These are phyloP conservation scores for Balaeniceps rex DNA, from an alignment of 2,113 vertebrate genomes.

Conservation along the genomic window DNA sequence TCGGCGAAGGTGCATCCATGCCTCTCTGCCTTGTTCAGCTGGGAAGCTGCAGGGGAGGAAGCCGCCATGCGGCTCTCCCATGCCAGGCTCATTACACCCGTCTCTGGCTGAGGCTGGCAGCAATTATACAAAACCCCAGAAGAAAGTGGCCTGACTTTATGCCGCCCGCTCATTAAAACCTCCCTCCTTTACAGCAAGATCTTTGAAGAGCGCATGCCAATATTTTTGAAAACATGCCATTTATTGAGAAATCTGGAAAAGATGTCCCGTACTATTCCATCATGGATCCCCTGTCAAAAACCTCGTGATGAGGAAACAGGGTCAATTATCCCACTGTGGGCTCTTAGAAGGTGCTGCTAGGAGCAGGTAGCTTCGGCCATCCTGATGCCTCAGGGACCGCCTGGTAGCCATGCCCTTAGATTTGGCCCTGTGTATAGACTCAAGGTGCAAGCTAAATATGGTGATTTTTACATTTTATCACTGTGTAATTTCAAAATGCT, in stretches of 20 bases:
- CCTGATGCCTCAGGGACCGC: not conserved
- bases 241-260: not conserved
- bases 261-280: not conserved
- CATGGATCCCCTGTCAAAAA: not conserved
- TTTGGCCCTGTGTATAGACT: not conserved
- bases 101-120: not conserved
- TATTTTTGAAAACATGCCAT: not conserved
- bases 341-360: not conserved
- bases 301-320: not conserved
- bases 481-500: not conserved
- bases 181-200: not conserved
- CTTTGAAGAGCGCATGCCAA: not conserved
- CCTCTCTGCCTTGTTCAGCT: not conserved
- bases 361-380: not conserved
- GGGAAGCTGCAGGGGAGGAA: not conserved
- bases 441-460: not conserved
- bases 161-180: not conserved
- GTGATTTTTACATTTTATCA: not conserved
- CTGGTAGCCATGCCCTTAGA: not conserved
- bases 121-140: not conserved
- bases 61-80: accelerated
- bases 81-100: not conserved
- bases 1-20: not conserved
- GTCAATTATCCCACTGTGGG: not conserved
- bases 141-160: not conserved